Evolutionary conservation across 1,140 invertebrate species (phyloP), one percentile per base, ranked within the genome.

Genomic region (Goniozus legneri): DNA sequence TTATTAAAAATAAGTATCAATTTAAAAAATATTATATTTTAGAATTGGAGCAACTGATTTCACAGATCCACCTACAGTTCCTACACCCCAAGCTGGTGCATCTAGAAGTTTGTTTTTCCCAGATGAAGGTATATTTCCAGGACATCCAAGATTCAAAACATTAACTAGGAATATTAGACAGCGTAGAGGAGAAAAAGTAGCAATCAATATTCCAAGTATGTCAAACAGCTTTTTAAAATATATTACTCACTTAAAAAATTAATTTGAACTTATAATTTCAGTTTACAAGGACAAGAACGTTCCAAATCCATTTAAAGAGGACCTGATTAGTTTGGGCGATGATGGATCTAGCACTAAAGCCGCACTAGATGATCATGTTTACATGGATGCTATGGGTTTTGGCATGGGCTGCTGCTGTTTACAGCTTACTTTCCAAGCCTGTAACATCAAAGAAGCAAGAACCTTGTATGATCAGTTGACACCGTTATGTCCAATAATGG

Each of bases 341-440:
- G 88, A 93, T 69, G 83, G 88, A 15, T 83, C 82, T 46, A 81
- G 70, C 67, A 77, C 61, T 13, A 78, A 75, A 32, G 83, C 82
- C n/a, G 83, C 85, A 2, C 76, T 83, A 56, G 84, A 87, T 2
- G 87, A 96, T 78, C 90, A 93, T 65, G 86, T 98, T 47, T 94
- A 97, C 60, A 87, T 99, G 87, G 97, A 99, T 74, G 91, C 94
- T 1, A 99, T 99, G 95, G 96, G 94, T 22, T 99, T 99, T 75
- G 97, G 97, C 31, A 99, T 99, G 97, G 97, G 97, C 22, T 96
- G 92, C 67, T 97, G 91, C 64, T 99, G 97, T 71, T 79, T 99
- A 8, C 97, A 99, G 73, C 78, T 96, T 16, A 95, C 92, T 21
- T 97, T 95, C 74, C 91, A 97, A 78, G 95, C 97, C 0, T 97